Conservation (phyloP, 2,888 invertebrate species). For the Papilio demoleus region DNA sequence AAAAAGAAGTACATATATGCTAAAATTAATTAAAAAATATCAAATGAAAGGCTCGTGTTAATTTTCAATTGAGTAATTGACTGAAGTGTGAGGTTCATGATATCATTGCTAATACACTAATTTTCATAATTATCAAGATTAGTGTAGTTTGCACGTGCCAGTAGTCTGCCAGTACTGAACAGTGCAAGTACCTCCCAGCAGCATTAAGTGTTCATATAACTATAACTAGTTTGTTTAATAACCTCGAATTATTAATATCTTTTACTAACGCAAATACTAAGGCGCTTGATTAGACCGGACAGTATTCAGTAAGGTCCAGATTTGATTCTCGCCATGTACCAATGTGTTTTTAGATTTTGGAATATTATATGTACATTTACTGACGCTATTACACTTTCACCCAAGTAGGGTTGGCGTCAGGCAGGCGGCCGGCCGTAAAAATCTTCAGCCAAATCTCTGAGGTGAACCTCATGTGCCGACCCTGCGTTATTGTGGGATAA, state of each 20-base stretch:
- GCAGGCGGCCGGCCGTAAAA: no score
- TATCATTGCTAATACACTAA: conserved; percentile 66
- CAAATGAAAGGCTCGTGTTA: conserved; percentile 42
- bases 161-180: conserved; percentile 29
- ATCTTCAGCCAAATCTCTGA: no score
- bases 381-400: no score
- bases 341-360: no score
- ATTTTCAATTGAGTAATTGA: conserved; percentile 50
- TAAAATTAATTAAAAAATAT: conserved; percentile 29
- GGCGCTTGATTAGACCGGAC: no score
- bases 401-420: no score
- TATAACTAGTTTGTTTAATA: background rate
- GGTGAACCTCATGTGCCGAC: no score
- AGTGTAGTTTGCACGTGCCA: conserved; percentile 60
- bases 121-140: conserved; percentile 68
- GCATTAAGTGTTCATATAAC: conserved; percentile 14
- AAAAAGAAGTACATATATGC: background rate
- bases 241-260: background rate
- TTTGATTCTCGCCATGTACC: no score
- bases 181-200: conserved; percentile 26
- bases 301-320: no score
- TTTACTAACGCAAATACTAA: background rate
- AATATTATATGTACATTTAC: no score
- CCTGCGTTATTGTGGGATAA: no score
- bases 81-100: conserved; percentile 70